These are phyloP conservation scores for Octodon degus DNA, from an alignment of 2,113 vertebrate species.

Conservation along the genomic window DNA sequence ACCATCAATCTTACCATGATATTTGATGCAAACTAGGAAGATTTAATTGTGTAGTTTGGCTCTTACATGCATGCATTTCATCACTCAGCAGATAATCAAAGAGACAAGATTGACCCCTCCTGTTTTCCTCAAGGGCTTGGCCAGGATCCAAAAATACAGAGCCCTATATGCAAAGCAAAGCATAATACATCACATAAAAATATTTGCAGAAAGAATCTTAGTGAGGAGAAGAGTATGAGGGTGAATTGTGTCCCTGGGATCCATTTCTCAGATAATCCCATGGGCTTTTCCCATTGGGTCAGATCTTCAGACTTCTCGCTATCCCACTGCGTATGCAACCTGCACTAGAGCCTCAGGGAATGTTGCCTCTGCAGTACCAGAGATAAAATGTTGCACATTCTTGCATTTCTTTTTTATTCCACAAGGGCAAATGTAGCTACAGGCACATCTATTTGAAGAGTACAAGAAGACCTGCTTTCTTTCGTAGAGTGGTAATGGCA, in stretches of 20 bases:
- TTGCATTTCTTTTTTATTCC: not conserved
- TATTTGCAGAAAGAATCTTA: not conserved
- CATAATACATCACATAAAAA: not conserved
- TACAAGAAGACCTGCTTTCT: not conserved
- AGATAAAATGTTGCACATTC: not conserved
- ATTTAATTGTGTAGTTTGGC: not conserved
- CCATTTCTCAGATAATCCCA: accelerated
- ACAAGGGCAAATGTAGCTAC: not conserved
- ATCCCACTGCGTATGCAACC: accelerated
- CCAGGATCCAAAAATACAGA: not conserved
- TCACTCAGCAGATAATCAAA: slow-evolving; percentile 1
- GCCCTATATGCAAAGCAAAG: not conserved
- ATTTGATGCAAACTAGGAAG: not conserved
- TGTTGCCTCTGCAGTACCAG: too few species aligned
- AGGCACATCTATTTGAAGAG: not conserved
- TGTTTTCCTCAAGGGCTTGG: not conserved
- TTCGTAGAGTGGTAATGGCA: not conserved
- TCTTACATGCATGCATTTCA: not conserved
- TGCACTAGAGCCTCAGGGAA: accelerated
- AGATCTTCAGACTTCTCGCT: accelerated
- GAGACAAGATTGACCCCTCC: not conserved
- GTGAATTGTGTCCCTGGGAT: accelerated
- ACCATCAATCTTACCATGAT: not conserved
- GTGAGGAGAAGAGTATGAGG: not conserved
- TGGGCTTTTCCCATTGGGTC: accelerated